These are phyloP conservation scores for Pogonomyrmex barbatus DNA, from an alignment of 1,140 invertebrate species.

Conservation along the genomic window DNA sequence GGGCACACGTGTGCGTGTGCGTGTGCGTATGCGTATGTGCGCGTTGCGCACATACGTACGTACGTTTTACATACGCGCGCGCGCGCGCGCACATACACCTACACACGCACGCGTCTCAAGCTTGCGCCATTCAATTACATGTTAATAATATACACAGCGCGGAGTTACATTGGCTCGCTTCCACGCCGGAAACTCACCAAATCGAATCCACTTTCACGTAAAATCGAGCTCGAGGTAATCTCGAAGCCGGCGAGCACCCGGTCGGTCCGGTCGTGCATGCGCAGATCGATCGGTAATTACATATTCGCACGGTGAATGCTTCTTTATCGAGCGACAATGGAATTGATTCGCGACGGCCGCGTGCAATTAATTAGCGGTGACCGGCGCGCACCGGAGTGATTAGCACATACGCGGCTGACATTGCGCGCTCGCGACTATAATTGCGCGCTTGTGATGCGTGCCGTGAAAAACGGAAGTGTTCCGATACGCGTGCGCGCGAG, in stretches of 20 bases:
- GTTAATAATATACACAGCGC: conserved; percentile 83
- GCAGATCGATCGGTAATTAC: conserved; percentile 71
- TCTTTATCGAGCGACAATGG: conserved; percentile 66
- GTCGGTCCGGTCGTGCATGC: not conserved
- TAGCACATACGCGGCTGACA: conserved; percentile 65
- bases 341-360: conserved; percentile 59
- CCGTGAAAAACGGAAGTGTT: conserved; percentile 52
- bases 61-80: not conserved
- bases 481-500: not conserved
- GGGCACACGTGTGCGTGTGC: not conserved
- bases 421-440: conserved; percentile 55
- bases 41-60: conserved; percentile 4
- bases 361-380: conserved; percentile 64
- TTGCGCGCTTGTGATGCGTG: conserved; percentile 55
- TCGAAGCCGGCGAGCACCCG: conserved; percentile 43
- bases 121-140: conserved; percentile 83
- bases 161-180: conserved; percentile 73
- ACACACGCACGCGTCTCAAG: conserved; percentile 71
- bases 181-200: conserved; percentile 69
- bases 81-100: conserved; percentile 28
- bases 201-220: conserved; percentile 71
- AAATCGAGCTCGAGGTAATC: conserved; percentile 69
- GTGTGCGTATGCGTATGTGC: conserved; percentile 59
- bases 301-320: conserved; percentile 69
- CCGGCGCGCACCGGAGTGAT: conserved; percentile 63